Base-by-base conservation (phyloP, 1,140 invertebrate species). In the Sesamia nonagrioides region DNA sequence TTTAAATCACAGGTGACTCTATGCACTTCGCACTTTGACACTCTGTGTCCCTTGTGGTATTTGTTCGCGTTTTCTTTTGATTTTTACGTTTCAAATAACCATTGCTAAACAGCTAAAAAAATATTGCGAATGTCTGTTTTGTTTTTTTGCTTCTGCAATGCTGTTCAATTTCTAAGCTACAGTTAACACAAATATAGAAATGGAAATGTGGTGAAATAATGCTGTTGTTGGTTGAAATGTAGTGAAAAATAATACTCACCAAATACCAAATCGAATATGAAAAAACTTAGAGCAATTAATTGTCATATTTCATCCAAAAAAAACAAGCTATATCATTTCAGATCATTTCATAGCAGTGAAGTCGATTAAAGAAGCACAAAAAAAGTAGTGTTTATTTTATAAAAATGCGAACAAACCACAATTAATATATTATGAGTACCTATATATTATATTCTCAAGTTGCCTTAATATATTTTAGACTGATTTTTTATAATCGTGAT, bases 381-480 rank as follows among this genome's bases (percentile, higher is more conserved):
- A 11, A 13, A 18, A 56, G 9, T 56, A 11, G 21, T 52, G 33
- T 27, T n/a, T 33, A 6, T 42, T 37, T 42, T 54, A 17, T 7
- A 9, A 7, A 60, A 78, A 78, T 58, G 78, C 82, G 61, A 78
- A 63, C 63, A 79, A 60, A 79, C 79, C 21, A 45, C 78, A 81
- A 50, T 58, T 42, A 77, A 73, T 79, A 80, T 58, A 56, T 56
- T 48, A 69, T 79, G 75, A 82, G 74, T 84, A 83, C n/a, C n/a
- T n/a, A n/a, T 90, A 91, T 88, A 75, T 75, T 75, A 75, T 75
- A 89, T 92, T 92, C 91, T 92, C 91, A 83, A 93, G 92, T 93
- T 95, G 92, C 92, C 93, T 95, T 95, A 92, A 92, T 93, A 94
- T 90, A 92, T 89, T 92, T 94, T 94, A 94, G 92, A 95, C 92